Percentiles rank a stretch among this genome's conserved stretches.
Evolutionary conservation across 2,797 vertebrate genomes (phyloP).

Genomic region (Smutsia temminckii): DNA sequence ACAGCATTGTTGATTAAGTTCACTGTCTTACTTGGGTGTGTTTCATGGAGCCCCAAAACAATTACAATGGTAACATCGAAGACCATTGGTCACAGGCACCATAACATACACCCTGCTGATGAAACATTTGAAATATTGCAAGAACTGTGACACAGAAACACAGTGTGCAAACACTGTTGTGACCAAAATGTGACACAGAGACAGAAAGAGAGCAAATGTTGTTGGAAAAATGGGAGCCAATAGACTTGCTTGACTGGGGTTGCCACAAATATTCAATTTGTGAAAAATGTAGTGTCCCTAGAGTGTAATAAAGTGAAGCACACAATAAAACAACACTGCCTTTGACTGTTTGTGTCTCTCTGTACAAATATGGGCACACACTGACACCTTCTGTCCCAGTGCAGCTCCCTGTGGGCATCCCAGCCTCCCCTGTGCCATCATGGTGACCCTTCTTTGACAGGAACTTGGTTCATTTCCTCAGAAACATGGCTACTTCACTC

Average conservation of each 20-base stretch:
- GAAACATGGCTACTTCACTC: neutral
- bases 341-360: neutral
- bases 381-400: neutral
- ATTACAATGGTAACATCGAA: neutral
- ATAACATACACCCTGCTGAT: neutral
- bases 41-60: neutral
- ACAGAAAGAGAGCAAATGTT: no score
- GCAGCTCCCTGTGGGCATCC: neutral
- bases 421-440: neutral
- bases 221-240: neutral
- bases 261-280: neutral
- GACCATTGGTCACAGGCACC: neutral
- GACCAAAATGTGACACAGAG: no score
- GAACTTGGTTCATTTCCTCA: neutral
- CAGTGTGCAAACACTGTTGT: no score
- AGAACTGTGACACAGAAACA: no score
- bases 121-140: neutral
- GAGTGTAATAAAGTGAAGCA: neutral
- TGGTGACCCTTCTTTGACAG: neutral
- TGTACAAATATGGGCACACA: neutral
- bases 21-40: neutral
- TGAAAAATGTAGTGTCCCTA: no score
- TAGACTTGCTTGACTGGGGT: neutral
- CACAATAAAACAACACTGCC: neutral
- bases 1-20: neutral